Evolutionary conservation across 2,888 invertebrate genomes (phyloP), one percentile per base, ranked within the genome.

Genomic region (Ormia ochracea): DNA sequence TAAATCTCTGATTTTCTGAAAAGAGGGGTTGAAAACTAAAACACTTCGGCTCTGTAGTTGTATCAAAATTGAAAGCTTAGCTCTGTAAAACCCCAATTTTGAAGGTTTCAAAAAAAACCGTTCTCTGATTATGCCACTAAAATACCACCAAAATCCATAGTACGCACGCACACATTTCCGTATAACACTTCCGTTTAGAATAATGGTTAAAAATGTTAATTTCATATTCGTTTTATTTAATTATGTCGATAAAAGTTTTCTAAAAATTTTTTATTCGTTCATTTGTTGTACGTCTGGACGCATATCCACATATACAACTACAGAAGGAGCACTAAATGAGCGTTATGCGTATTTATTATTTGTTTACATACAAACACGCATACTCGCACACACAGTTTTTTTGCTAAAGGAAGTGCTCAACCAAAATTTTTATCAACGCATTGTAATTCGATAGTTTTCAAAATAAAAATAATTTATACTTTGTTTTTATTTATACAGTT

Each of bases 161-260:
- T 12, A 58, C 38, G 28, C 17, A 31, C 4, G 31, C 10, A 48
- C 14, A 36, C 19, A 61, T 68, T 61, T 68, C 33, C 45, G 41
- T 12, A 43, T 28, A 36, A 41, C 41, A 63, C 72, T 61, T 72
- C 72, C 72, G 72, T 41, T 72, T 52, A 54, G 2, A 56, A 50
- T n/a, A n/a, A n/a, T 69, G 21, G n/a, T 58, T 14, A 33, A 9
- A 58, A 31, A 12, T 45, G 21, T 41, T 45, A 45, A 4, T 17
- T 66, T 17, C 19, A 7, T 19, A 4, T 38, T 38, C 31, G 17
- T 28, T 61, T 72, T n/a, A n/a, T 61, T 23, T 1, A 12, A 9
- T 72, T 52, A 26, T 21, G n/a, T 33, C 66, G 74, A 75, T 75
- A 75, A 75, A 28, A 66, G 26, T 58, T 45, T 65, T 75, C 66